These are phyloP conservation scores for Alsophila aescularia DNA, from an alignment of 2,888 invertebrate genomes.

Conservation along the genomic window DNA sequence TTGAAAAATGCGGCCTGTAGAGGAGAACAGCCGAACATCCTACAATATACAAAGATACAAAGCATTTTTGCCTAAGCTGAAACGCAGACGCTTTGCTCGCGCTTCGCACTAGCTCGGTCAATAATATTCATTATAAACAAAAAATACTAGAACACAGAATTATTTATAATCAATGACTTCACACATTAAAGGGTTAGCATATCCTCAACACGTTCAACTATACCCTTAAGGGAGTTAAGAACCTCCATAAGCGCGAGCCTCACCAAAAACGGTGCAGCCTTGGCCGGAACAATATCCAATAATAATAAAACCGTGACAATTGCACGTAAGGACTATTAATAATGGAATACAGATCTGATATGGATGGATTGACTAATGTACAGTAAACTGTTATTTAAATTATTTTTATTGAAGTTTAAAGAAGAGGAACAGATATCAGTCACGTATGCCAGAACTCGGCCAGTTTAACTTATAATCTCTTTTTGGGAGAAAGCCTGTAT, in stretches of 20 bases:
- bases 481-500: too few species aligned
- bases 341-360: conserved; percentile 45
- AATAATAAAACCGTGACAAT: conserved; percentile 73
- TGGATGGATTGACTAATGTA: conserved; percentile 47
- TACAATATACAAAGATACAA: too few species aligned
- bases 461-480: too few species aligned
- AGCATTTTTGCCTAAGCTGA: too few species aligned
- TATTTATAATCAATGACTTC: conserved; percentile 27
- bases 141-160: too few species aligned
- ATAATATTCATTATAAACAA: too few species aligned
- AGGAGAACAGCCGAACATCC: too few species aligned
- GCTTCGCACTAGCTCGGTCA: too few species aligned
- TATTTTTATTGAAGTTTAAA: too few species aligned
- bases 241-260: conserved; percentile 59
- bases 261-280: conserved; percentile 71
- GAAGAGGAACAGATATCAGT: background rate
- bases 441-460: conserved; percentile 8
- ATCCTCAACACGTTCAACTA: conserved; percentile 49
- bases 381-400: conserved; percentile 18
- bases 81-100: too few species aligned
- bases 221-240: conserved; percentile 49
- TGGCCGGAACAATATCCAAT: conserved; percentile 78
- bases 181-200: conserved; percentile 43
- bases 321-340: conserved; percentile 53
- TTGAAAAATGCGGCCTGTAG: too few species aligned